Percentiles rank a stretch among this genome's conserved stretches.
phyloP scores from a whole-genome alignment of 2,113 vertebrate species.

The Hemiscyllium ocellatum region DNA sequence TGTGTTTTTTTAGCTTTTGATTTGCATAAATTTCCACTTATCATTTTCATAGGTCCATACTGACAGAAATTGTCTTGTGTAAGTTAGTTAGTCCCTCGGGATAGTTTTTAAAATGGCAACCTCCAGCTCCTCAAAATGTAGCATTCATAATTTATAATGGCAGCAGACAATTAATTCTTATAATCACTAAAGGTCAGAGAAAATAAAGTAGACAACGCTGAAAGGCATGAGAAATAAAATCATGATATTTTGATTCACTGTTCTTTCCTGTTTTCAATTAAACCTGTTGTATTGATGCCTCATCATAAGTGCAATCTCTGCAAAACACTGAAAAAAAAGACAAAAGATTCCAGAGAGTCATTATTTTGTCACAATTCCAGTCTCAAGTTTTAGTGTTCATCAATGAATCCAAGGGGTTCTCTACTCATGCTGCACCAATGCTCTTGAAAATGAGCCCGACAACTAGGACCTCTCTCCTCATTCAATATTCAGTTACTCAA shows the following conservation, averaged over 20 bases:
- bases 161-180: background rate
- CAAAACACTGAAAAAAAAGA: background rate
- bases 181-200: background rate
- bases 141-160: conserved; percentile 5
- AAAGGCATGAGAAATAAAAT: background rate
- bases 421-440: background rate
- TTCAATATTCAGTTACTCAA: background rate
- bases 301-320: background rate
- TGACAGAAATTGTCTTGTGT: background rate
- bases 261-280: background rate
- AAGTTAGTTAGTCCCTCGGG: background rate
- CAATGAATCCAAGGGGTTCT: background rate
- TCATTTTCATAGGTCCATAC: background rate
- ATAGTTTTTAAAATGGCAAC: background rate
- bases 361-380: background rate
- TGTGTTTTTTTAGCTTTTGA: background rate
- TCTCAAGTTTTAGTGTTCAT: background rate
- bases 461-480: background rate
- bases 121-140: background rate
- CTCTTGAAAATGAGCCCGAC: background rate
- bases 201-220: background rate
- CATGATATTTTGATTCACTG: background rate
- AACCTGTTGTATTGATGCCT: background rate
- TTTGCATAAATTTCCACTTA: background rate
- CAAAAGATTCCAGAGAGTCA: background rate